These are phyloP conservation scores for Ascidia mentula DNA, from an alignment of 23 tunicate species.

Conservation along the genomic window DNA sequence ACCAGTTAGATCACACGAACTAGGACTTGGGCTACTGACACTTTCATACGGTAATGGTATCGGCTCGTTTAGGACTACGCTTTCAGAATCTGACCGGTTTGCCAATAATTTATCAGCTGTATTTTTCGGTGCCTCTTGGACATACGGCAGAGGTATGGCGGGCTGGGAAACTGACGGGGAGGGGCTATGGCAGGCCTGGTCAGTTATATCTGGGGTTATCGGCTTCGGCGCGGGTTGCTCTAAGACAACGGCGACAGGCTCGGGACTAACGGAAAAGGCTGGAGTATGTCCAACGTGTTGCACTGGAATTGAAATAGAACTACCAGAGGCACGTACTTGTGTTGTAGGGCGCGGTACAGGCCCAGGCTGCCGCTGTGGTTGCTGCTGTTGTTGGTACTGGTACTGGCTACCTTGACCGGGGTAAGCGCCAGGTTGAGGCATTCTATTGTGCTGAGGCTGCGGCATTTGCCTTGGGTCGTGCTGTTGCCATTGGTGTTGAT, in stretches of 20 bases:
- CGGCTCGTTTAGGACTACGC: too few species aligned
- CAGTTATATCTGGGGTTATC: not conserved
- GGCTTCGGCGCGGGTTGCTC: not conserved
- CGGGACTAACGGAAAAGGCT: not conserved
- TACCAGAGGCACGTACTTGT: constrained; percentile 13
- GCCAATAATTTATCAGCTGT: too few species aligned
- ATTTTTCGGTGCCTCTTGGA: too few species aligned
- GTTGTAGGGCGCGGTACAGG: not conserved
- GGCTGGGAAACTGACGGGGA: not conserved
- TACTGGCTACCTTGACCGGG: not conserved
- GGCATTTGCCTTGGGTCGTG: constrained; percentile 38
- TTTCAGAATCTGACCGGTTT: too few species aligned
- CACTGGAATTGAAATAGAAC: constrained; percentile 14
- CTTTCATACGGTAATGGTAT: not conserved
- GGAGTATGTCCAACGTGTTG: constrained; percentile 5
- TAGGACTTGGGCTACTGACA: not conserved
- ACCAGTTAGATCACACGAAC: not conserved
- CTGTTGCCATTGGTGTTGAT: constrained; percentile 23
- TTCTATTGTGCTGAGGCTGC: constrained; percentile 2
- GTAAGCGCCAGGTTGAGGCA: not conserved
- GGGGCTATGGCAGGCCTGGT: not conserved
- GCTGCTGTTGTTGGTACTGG: constrained; percentile 22
- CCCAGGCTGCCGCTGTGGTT: not conserved
- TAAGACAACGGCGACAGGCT: not conserved
- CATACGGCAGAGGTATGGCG: not conserved